A percentile compares a stretch with the other conserved stretches of the same genome.
phyloP scores from a whole-genome alignment of 2,888 invertebrate genomes.

The Brenthis hecate region DNA sequence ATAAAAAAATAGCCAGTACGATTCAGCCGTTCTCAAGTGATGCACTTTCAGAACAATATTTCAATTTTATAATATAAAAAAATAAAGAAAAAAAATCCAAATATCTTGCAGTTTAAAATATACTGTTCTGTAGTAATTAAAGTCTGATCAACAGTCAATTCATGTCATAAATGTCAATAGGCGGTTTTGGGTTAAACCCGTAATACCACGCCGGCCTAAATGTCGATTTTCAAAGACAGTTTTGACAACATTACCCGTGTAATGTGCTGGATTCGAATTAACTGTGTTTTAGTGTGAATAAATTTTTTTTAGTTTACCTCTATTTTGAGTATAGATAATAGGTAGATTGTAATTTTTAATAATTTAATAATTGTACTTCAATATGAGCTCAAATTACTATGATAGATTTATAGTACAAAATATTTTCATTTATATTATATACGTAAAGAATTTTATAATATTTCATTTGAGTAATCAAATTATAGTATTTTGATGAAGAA shows the following conservation, averaged over 20 bases:
- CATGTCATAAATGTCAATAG: conserved; percentile 13
- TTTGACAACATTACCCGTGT: conserved; percentile 25
- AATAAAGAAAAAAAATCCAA: background rate
- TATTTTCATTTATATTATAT: too few relatives aligned
- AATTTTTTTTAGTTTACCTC: background rate
- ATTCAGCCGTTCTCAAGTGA: too few relatives aligned
- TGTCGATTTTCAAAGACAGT: conserved; percentile 28
- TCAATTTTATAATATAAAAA: background rate
- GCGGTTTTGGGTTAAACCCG: conserved; percentile 9
- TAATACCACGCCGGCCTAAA: conserved; percentile 11
- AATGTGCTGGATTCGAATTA: conserved; percentile 17
- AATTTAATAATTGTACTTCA: too few relatives aligned
- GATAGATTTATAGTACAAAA: too few relatives aligned
- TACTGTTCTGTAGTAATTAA: conserved; percentile 6
- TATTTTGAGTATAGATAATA: too few relatives aligned
- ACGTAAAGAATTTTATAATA: too few relatives aligned
- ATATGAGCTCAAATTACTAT: too few relatives aligned
- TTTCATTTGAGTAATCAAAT: too few relatives aligned
- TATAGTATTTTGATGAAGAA: too few relatives aligned
- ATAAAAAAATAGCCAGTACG: too few relatives aligned
- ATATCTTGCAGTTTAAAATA: background rate
- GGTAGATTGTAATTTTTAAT: too few relatives aligned
- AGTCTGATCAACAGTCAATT: conserved; percentile 11
- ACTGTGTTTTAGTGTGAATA: background rate
- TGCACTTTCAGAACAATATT: too few relatives aligned